phyloP scores from a whole-genome alignment of 1,140 invertebrate genomes.

The Lerema accius region DNA sequence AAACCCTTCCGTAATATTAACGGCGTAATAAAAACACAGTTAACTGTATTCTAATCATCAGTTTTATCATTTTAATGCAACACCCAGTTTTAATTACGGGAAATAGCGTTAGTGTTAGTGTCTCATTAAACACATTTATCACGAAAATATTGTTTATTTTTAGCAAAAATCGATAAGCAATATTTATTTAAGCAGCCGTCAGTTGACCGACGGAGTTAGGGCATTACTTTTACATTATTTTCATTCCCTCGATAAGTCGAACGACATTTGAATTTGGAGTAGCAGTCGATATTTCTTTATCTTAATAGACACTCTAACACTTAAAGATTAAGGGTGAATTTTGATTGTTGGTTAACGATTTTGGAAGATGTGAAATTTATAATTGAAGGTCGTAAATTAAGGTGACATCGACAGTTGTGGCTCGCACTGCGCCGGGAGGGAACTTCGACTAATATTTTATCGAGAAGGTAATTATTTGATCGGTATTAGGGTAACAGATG shows the following conservation, averaged over 20 bases:
- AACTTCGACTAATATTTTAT: conserved; percentile 76
- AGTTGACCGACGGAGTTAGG: neutral
- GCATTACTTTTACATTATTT: conserved; percentile 15
- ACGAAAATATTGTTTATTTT: conserved; percentile 40
- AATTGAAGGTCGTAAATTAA: conserved; percentile 81
- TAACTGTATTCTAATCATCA: conserved; percentile 67
- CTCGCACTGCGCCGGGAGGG: conserved; percentile 53
- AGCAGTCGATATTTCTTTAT: neutral
- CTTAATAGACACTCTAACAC: neutral
- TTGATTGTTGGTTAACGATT: neutral
- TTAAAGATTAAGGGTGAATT: conserved; percentile 34
- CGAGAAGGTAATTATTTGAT: conserved; percentile 77
- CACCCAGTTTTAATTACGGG: conserved; percentile 75
- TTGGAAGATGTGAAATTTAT: conserved; percentile 75
- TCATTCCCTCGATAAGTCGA: conserved; percentile 2
- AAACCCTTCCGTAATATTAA: conserved; percentile 58
- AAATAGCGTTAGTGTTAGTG: conserved; percentile 61
- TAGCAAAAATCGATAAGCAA: conserved; percentile 29
- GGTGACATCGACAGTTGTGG: conserved; percentile 81
- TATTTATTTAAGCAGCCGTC: conserved; percentile 40
- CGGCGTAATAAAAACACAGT: conserved; percentile 54
- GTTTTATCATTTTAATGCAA: conserved; percentile 63
- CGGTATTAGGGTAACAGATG: conserved; percentile 59
- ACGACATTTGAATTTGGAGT: conserved; percentile 1
- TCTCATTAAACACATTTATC: conserved; percentile 60